These are phyloP conservation scores for Phalacrocorax aristotelis DNA, from an alignment of 2,113 vertebrate genomes.

Conservation along the genomic window DNA sequence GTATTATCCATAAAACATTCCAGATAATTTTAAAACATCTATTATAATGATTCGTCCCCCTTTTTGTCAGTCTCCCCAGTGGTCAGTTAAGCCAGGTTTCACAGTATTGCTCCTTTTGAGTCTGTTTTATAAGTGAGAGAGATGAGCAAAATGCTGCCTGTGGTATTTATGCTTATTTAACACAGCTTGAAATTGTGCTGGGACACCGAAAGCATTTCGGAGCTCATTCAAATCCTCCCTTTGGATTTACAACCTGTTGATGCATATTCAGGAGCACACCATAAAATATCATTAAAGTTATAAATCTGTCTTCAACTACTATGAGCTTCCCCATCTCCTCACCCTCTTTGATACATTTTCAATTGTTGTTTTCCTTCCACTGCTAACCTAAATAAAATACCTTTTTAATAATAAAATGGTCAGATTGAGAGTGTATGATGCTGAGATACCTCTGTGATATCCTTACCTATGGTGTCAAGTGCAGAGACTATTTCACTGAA, in stretches of 20 bases:
- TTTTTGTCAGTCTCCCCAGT: neutral
- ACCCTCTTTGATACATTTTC: neutral
- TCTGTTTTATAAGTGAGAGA: neutral
- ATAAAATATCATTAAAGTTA: conserved; percentile 15
- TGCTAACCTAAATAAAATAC: neutral
- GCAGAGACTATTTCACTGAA: neutral
- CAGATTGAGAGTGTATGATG: neutral
- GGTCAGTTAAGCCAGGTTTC: neutral
- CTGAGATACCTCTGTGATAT: neutral
- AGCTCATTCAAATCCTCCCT: conserved; percentile 12
- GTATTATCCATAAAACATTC: neutral
- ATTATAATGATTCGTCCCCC: neutral
- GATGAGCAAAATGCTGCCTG: neutral
- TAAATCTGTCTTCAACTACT: neutral
- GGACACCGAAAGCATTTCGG: neutral
- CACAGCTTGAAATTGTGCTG: conserved; percentile 27
- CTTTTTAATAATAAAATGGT: neutral
- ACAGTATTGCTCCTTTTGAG: neutral
- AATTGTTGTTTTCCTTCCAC: neutral
- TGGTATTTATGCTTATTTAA: conserved; percentile 16
- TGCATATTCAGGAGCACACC: neutral
- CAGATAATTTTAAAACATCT: neutral
- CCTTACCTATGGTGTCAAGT: neutral
- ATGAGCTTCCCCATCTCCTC: neutral
- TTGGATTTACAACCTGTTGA: conserved; percentile 30